Base-by-base conservation (phyloP, 1,140 invertebrate genomes). In the Antheraea mylitta region DNA sequence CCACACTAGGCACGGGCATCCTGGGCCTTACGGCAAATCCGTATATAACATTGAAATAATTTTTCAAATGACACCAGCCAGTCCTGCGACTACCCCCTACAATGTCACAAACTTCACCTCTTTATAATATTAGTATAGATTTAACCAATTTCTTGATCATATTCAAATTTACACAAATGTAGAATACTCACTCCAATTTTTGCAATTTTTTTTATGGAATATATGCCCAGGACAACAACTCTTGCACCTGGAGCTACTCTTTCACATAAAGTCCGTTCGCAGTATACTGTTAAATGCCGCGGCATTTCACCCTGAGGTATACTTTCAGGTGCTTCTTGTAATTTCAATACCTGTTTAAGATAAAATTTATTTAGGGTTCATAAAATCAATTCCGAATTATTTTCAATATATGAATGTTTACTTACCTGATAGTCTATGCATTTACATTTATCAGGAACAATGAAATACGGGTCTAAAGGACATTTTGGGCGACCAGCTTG, bases 281-380 rank as follows among this genome's bases (percentile, higher is more conserved):
- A 98, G 89, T 98, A 99, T 0, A 99, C 93, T 73, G 98, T 96
- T 67, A 99, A 92, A 92, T 99, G 99, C 8, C 99, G 94, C 0
- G 99, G 99, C 94, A 99, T 98, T 94, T 99, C 99, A 67, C 99
- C 99, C 85, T 99, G 98, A 0, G 99, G 99, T 70, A 99, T 97
- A 73, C 96, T 96, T 90, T 99, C 99, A 7, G 98, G 98, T 9
- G 98, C 92, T 92, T 99, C 99, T 95, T 99, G 99, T 11, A 99
- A 89, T 90, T 99, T 99, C 0, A 97, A 80, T 0, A 96, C 94
- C 95, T 97, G 94, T 53, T 53, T 13, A 13, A 53, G 4, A 53
- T 36, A 19, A 37, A 58, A n/a, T 66, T 45, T 58, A 66, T 58
- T 58, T 58, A 58, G 7, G 22, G 58, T 7, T 36, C 36, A 63